These are phyloP conservation scores for Gorsachius goisagi DNA, from an alignment of 2,113 vertebrate genomes.

Conservation along the genomic window DNA sequence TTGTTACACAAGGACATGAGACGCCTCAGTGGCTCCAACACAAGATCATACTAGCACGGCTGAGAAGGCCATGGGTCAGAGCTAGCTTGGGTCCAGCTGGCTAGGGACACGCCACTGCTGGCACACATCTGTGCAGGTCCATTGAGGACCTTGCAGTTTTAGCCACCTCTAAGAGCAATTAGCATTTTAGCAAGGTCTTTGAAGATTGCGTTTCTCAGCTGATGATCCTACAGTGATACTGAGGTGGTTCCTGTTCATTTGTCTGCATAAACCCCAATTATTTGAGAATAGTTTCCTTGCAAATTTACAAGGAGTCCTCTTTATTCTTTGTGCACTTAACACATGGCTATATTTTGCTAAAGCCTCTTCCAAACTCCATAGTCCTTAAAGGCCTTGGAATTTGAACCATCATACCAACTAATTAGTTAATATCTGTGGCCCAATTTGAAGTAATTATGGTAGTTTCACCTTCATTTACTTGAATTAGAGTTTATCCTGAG, in stretches of 20 bases:
- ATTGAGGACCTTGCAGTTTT: not conserved
- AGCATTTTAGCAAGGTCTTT: not conserved
- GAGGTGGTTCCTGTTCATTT: not conserved
- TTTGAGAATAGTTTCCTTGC: not conserved
- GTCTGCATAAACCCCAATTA: not conserved
- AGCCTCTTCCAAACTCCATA: not conserved
- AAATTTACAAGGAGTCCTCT: not conserved
- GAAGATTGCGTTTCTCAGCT: not conserved
- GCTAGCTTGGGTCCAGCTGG: not conserved
- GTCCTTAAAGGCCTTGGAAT: not conserved
- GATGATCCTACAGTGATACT: not conserved
- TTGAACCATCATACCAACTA: not conserved
- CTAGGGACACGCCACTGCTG: not conserved
- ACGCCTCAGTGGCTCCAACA: not conserved
- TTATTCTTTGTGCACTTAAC: not conserved
- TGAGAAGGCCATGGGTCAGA: not conserved
- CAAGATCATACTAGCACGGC: accelerated
- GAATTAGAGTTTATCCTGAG: not conserved
- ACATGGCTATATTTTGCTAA: not conserved
- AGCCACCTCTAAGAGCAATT: not conserved
- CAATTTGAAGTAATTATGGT: slow-evolving; percentile 1
- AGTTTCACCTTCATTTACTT: slow-evolving; percentile 16
- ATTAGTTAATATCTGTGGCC: not conserved
- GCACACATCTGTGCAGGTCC: not conserved
- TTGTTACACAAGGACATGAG: not conserved